These are phyloP conservation scores for Drosophila paramelanica DNA, from an alignment of 2,888 invertebrate species.

Conservation along the genomic window DNA sequence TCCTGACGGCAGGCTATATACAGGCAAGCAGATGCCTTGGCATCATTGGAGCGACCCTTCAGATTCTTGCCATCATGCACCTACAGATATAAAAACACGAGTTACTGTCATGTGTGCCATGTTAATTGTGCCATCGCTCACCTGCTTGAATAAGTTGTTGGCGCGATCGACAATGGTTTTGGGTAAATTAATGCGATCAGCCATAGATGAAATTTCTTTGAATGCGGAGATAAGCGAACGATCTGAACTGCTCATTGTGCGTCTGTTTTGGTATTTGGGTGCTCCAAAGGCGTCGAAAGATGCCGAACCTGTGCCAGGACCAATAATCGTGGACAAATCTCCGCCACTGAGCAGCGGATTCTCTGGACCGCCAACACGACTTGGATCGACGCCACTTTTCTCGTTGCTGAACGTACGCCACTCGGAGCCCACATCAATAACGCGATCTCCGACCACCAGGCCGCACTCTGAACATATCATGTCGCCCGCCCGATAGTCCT, in stretches of 20 bases:
- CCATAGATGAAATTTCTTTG: slow-evolving; percentile 98
- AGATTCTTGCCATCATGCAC: slow-evolving; percentile 97
- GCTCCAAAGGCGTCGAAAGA: slow-evolving; percentile 95
- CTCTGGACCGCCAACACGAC: slow-evolving; percentile 99
- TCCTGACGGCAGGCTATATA: slow-evolving; percentile 99
- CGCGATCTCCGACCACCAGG: slow-evolving; percentile 99
- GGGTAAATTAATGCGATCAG: slow-evolving; percentile 98
- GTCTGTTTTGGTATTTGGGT: slow-evolving; percentile 90
- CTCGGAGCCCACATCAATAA: slow-evolving; percentile 99
- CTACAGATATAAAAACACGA: slow-evolving; percentile 72
- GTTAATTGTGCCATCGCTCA: slow-evolving; percentile 60
- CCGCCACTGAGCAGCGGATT: slow-evolving; percentile 98
- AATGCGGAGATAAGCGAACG: slow-evolving; percentile 98
- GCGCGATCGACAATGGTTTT: slow-evolving; percentile 98
- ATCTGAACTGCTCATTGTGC: slow-evolving; percentile 96
- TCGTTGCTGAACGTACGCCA: slow-evolving; percentile 99
- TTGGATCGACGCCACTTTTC: slow-evolving; percentile 97
- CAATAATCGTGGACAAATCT: slow-evolving; percentile 98
- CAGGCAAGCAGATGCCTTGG: slow-evolving; percentile 98
- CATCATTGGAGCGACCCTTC: slow-evolving; percentile 98
- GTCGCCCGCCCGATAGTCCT: slow-evolving; percentile 98
- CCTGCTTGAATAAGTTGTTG: slow-evolving; percentile 98
- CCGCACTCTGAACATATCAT: slow-evolving; percentile 99
- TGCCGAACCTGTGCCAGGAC: slow-evolving; percentile 90
- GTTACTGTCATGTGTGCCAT: neutral